These are phyloP conservation scores for Gymnoscopelus microlampas DNA, from an alignment of 2,797 vertebrate genomes.

Conservation along the genomic window DNA sequence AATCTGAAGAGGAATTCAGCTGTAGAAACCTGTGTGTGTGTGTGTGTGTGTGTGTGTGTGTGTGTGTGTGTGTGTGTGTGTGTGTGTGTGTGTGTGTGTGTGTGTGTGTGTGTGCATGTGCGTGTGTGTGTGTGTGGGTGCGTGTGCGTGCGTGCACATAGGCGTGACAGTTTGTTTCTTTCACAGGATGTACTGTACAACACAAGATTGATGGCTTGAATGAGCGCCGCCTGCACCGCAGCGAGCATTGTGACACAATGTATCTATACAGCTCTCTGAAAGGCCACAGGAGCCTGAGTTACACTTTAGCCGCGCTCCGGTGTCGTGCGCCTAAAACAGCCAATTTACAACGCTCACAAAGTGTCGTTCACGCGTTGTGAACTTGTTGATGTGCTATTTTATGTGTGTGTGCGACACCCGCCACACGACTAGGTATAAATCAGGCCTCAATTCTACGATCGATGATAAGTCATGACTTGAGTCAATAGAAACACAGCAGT, in stretches of 20 bases:
- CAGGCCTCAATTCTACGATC: conserved; percentile 20
- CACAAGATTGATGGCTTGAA: conserved; percentile 68
- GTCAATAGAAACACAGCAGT: conserved; percentile 58
- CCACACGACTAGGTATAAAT: no score
- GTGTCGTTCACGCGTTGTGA: no score
- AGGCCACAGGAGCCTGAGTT: no score
- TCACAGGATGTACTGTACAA: conserved; percentile 1
- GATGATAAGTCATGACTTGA: conserved; percentile 52
- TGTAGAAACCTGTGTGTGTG: conserved; percentile 52
- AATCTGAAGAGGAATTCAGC: conserved; percentile 74
- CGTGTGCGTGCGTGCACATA: conserved; percentile 63
- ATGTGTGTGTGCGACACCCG: no score
- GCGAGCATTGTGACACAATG: no score
- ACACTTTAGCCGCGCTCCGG: no score
- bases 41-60: conserved; percentile 19
- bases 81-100: conserved; percentile 16
- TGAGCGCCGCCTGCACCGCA: conserved; percentile 25
- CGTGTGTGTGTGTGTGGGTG: conserved; percentile 49
- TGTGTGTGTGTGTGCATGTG: background rate
- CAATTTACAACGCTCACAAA: no score
- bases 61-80: background rate
- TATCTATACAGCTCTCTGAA: no score
- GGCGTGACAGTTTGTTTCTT: background rate
- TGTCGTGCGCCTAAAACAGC: no score
- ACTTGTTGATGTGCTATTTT: no score